Evolutionary conservation across 2,113 vertebrate genomes (phyloP).

Genomic region (Melanostigma gelatinosum): DNA sequence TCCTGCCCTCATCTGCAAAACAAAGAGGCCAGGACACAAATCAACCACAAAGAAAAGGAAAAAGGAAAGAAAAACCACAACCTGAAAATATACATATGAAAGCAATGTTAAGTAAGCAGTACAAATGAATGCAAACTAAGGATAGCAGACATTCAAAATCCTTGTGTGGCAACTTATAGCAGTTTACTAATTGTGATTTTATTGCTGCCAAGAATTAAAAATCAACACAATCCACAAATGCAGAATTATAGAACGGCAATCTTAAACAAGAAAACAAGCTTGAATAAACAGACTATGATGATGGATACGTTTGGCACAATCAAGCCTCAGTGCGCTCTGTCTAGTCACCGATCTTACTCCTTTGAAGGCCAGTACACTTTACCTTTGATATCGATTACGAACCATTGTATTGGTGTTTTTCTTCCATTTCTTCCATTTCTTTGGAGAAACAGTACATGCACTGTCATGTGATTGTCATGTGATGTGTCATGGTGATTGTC

Average conservation of each 20-base stretch:
- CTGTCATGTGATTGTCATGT: too few species aligned
- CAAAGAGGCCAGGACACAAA: constrained; percentile 94
- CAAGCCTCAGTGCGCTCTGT: not conserved
- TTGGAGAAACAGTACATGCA: not conserved
- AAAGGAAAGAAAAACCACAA: constrained; percentile 59
- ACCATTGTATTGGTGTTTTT: not conserved
- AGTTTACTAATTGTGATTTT: not conserved
- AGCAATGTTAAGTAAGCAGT: constrained; percentile 39
- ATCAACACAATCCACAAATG: not conserved
- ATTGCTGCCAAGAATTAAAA: not conserved
- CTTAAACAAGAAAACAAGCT: constrained; percentile 7
- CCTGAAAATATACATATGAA: constrained; percentile 50
- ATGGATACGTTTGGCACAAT: not conserved
- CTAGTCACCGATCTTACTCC: not conserved
- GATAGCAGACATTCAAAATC: constrained; percentile 21
- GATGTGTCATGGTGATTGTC: not conserved
- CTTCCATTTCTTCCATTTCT: not conserved
- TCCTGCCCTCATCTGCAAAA: constrained; percentile 99
- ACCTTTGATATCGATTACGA: constrained; percentile 3
- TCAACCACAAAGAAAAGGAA: constrained; percentile 76
- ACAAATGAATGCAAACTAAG: constrained; percentile 41
- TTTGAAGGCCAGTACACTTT: not conserved
- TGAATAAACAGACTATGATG: not conserved
- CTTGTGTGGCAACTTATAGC: not conserved
- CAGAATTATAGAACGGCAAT: constrained; percentile 5